Percentiles rank a stretch among this genome's conserved stretches.
These are phyloP conservation scores for Drosophila pandora DNA, from an alignment of 1,140 invertebrate genomes.

Conservation along the genomic window DNA sequence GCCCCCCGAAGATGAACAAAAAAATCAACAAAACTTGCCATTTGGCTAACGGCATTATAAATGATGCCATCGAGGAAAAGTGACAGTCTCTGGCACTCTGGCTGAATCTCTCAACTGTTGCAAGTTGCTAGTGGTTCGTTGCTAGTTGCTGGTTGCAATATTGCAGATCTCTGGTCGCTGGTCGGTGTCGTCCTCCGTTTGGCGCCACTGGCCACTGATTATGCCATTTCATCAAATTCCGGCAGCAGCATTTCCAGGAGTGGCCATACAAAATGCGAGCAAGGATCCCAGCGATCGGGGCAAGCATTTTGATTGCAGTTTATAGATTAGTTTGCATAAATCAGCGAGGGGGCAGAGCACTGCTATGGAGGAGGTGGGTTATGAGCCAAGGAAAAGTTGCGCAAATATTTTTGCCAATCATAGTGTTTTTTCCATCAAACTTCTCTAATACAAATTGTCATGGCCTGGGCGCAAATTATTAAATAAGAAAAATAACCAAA, in stretches of 20 bases:
- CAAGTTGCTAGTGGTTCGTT: conserved; percentile 27
- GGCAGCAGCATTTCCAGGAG: conserved; percentile 41
- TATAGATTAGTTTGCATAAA: conserved; percentile 73
- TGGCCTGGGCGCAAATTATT: conserved; percentile 57
- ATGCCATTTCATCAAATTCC: conserved; percentile 67
- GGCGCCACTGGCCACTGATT: conserved; percentile 45
- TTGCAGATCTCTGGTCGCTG: conserved; percentile 5
- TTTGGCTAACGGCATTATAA: conserved; percentile 78
- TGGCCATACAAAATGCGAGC: conserved; percentile 36
- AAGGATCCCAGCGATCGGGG: conserved; percentile 39
- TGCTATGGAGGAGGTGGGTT: conserved; percentile 54
- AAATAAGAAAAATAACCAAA: conserved; percentile 50
- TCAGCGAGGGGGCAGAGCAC: conserved; percentile 20
- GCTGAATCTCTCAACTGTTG: conserved; percentile 34
- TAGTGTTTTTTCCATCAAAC: conserved; percentile 17
- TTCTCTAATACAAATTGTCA: conserved; percentile 26
- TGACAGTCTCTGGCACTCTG: conserved; percentile 58
- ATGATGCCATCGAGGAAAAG: conserved; percentile 72
- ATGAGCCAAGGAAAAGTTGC: conserved; percentile 35
- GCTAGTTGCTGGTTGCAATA: conserved; percentile 18
- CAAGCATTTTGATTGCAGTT: conserved; percentile 51
- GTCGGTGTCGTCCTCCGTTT: conserved; percentile 57
- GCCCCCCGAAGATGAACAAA: conserved; percentile 56
- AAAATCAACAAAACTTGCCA: conserved; percentile 67
- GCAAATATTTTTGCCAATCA: conserved; percentile 51